These are phyloP conservation scores for Eptesicus fuscus DNA, from an alignment of 2,113 vertebrate genomes.

Conservation along the genomic window DNA sequence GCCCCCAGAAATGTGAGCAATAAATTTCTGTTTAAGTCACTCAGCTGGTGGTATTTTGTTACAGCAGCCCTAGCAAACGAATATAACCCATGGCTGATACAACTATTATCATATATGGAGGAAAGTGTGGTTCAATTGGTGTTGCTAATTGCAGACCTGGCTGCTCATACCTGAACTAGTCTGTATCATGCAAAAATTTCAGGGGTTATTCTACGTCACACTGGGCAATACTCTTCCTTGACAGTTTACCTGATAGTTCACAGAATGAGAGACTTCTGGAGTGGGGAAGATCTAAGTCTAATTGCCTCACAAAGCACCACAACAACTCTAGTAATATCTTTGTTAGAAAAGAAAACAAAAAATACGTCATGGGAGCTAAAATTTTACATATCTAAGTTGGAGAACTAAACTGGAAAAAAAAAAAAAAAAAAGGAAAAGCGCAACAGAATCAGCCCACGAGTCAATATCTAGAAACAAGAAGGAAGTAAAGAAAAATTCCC, in stretches of 20 bases:
- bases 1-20: background rate
- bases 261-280: background rate
- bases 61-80: background rate
- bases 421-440: background rate
- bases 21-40: background rate
- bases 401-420: background rate
- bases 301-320: background rate
- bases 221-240: background rate
- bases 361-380: background rate
- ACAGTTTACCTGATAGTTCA: background rate
- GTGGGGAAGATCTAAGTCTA: background rate
- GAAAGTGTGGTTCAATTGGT: background rate
- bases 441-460: background rate
- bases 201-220: background rate
- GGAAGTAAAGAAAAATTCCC: background rate
- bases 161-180: background rate
- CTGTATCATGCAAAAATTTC: background rate
- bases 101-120: background rate
- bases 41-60: background rate
- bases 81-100: background rate
- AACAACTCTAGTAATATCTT: background rate
- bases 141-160: background rate
- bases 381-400: background rate
- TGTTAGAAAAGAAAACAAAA: slow-evolving; percentile 7
- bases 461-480: background rate